Evolutionary conservation across 1,140 invertebrate genomes (phyloP), one percentile per base, ranked within the genome.

Genomic region (Rhopalosiphum maidis): DNA sequence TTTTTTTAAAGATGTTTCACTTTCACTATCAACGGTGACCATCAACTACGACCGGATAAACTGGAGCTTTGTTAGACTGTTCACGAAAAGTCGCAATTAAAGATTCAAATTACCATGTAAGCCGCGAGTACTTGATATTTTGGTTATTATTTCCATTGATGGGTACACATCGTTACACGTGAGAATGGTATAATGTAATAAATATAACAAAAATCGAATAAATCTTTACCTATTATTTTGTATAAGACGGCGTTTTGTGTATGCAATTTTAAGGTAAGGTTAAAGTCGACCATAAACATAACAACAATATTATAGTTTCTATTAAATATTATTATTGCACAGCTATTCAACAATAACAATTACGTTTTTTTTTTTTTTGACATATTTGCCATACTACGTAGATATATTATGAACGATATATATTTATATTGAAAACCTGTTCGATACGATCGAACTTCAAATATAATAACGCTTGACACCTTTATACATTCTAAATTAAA

Each of bases 231-330:
- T 7, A 46, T 88, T 54, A 23, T 30, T 88, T n/a, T 87, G 8
- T 15, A 48, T 86, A 55, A 85, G 82, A 93, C 91, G 91, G 91
- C 91, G 91, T 86, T 93, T 83, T 41, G 91, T 54, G 48, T 93
- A 93, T 93, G 91, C 91, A 93, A 93, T 93, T 93, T 54, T 92
- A 92, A 25, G 60, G 91, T 92, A 55, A 89, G 2, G 46, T 82
- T 30, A 30, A 68, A 68, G 6, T 15, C 30, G 60, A 43, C 41
- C 9, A 35, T 25, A 37, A 82, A 25, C 22, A 77, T 51, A 89
- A 55, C 21, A 41, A 22, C 37, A 37, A 41, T 83, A 83, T 83
- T 83, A 30, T 35, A 21, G 35, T 83, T 37, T 54, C 9, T 89
- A 55, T 89, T 54, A 25, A n/a, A 41, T 15, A 30, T 30, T 85